Evolutionary conservation across 2,888 invertebrate genomes (phyloP), one percentile per base, ranked within the genome.

Genomic region (Hemicrepidius hirtus): DNA sequence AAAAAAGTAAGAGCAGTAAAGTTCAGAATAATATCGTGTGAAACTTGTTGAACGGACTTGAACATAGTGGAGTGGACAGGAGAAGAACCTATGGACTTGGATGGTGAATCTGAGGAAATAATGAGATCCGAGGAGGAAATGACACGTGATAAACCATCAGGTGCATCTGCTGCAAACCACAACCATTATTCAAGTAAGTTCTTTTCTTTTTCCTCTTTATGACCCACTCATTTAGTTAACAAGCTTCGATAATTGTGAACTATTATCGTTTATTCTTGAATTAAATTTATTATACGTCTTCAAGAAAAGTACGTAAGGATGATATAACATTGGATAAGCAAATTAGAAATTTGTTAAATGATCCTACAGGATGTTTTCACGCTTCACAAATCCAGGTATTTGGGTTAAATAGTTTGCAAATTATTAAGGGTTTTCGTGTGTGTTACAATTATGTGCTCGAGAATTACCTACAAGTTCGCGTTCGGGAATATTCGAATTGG

Each of bases 61-160:
- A 41, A 66, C 75, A 77, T 73, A 75, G 79, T 78, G 79, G 79
- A 78, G 78, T 79, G 78, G 76, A 75, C 64, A 68, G 71, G 64
- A 66, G 76, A 71, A 63, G 74, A 79, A 77, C 78, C 78, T 68
- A 79, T 79, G 79, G 79, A 79, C 77, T 77, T 79, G 76, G 79
- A 79, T 75, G 77, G 75, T 76, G 78, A 78, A 64, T 76, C 75
- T 70, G 78, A 79, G 66, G 77, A 77, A 76, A 76, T 79, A 76
- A 83, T 83, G 83, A 82, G 81, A 81, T 81, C 83, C 68, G 82
- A 82, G 74, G 83, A 83, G 75, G 83, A 83, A 73, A 81, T 83
- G 80, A 77, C 79, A 44, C 78, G 82, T 18, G 82, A 82, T 64
- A 82, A 80, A 73, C 79, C 81, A 75, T 78, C 82, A 37, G 82